Conservation (phyloP, 2,797 vertebrate species). For the Chaunax sp. region DNA sequence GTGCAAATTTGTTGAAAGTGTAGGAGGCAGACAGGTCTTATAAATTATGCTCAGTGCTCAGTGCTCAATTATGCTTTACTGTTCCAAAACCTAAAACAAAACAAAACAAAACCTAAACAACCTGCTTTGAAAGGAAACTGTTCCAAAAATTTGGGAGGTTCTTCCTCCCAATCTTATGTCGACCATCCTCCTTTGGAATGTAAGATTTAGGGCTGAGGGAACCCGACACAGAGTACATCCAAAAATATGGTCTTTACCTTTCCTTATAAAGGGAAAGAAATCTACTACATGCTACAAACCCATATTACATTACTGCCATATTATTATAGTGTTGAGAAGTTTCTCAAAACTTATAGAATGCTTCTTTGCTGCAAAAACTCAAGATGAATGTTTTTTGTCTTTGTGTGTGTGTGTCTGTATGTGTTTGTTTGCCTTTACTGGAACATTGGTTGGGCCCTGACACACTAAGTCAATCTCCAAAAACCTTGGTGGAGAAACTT, state of each 20-base stretch:
- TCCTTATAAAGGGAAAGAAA: constrained; percentile 1
- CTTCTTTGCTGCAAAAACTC: not conserved
- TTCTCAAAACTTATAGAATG: not conserved
- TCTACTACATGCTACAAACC: not conserved
- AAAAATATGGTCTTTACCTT: constrained; percentile 5
- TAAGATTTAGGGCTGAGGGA: constrained; percentile 31
- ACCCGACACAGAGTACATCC: constrained; percentile 5
- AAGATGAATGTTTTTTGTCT: too few relatives aligned
- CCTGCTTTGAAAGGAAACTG: constrained; percentile 24
- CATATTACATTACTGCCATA: not conserved
- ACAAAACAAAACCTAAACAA: constrained; percentile 43
- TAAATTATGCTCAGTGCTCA: constrained; percentile 29
- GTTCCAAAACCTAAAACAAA: constrained; percentile 38
- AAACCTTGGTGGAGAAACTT: too few relatives aligned
- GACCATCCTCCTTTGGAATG: constrained; percentile 22
- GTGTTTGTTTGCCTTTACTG: too few relatives aligned
- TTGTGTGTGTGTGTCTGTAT: too few relatives aligned
- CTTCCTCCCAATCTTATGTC: constrained; percentile 11
- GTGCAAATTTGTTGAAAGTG: constrained; percentile 10
- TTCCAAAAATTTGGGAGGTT: constrained; percentile 33
- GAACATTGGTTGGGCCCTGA: too few relatives aligned
- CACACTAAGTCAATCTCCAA: too few relatives aligned
- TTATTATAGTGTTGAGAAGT: not conserved
- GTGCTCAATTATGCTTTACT: constrained; percentile 20
- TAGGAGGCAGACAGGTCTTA: constrained; percentile 39